These are phyloP conservation scores for Chironomus striatipennis DNA, from an alignment of 1,140 invertebrate species.

Conservation along the genomic window DNA sequence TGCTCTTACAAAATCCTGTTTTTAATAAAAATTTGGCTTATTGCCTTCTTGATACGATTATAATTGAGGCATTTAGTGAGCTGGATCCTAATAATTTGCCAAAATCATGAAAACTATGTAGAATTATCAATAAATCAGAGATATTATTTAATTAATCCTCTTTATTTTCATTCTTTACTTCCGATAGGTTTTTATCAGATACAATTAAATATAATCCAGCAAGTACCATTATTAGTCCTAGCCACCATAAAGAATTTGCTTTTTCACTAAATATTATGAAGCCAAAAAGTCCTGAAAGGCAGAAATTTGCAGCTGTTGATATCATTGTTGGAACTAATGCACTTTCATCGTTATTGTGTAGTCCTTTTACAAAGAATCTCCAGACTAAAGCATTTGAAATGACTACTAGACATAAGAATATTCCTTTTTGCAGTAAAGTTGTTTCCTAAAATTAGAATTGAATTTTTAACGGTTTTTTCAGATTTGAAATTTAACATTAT, in stretches of 20 bases:
- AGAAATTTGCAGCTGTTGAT: conserved; percentile 10
- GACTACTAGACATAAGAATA: background rate
- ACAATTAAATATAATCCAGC: conserved; percentile 14
- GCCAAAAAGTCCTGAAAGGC: background rate
- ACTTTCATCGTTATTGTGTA: background rate
- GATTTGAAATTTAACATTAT: too few relatives aligned
- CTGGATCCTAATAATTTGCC: conserved; percentile 15
- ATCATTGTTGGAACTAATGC: background rate
- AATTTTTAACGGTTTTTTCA: too few relatives aligned
- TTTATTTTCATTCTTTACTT: background rate
- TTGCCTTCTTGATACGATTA: conserved; percentile 25
- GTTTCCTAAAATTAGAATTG: background rate
- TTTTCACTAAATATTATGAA: conserved; percentile 17
- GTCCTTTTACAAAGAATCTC: background rate
- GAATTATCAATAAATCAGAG: background rate
- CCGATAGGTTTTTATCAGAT: background rate
- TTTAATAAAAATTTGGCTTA: conserved; percentile 27
- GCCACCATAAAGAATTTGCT: conserved; percentile 19
- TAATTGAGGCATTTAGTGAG: conserved; percentile 26
- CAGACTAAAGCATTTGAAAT: background rate
- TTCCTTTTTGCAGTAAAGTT: background rate
- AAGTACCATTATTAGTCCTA: conserved; percentile 11
- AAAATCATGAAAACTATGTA: background rate
- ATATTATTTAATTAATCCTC: background rate
- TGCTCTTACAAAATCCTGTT: conserved; percentile 24